Percentiles rank a stretch among this genome's conserved stretches.
Conservation (phyloP, 2,113 vertebrate species). For the Nothoprocta perdicaria region DNA sequence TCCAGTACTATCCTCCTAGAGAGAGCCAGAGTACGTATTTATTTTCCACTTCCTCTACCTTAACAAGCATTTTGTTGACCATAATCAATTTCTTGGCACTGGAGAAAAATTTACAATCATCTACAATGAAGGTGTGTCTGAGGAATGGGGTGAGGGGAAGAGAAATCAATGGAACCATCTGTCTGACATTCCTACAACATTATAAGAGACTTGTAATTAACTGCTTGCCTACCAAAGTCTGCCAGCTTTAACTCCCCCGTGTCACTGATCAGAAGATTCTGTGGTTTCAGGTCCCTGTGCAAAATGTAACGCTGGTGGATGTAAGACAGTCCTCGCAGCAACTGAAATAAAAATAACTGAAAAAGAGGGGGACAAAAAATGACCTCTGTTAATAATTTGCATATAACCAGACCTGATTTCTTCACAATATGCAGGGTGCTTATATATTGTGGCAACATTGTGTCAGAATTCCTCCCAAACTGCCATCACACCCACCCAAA, state of each 20-base stretch:
- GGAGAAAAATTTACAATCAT: constrained; percentile 66
- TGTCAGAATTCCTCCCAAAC: constrained; percentile 48
- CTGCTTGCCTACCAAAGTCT: constrained; percentile 92
- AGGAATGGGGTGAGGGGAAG: constrained; percentile 54
- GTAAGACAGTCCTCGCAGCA: constrained; percentile 95
- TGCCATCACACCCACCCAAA: not conserved
- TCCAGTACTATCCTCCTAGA: not conserved
- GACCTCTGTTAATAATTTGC: constrained; percentile 76
- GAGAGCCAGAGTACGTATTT: constrained; percentile 17
- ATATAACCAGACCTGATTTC: constrained; percentile 68
- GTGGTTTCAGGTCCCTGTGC: constrained; percentile 96
- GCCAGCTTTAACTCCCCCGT: constrained; percentile 96
- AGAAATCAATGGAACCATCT: constrained; percentile 77
- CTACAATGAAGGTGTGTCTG: constrained; percentile 70
- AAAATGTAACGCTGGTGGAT: constrained; percentile 97
- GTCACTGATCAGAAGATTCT: constrained; percentile 97
- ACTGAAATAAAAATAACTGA: constrained; percentile 96
- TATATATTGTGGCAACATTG: constrained; percentile 49
- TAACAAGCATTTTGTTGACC: constrained; percentile 66
- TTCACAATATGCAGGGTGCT: constrained; percentile 48
- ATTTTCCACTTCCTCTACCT: constrained; percentile 40
- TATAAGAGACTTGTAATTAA: constrained; percentile 81
- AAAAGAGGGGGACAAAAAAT: constrained; percentile 76
- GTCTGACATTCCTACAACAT: constrained; percentile 77
- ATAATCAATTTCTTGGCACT: constrained; percentile 60